These are phyloP conservation scores for Nephila pilipes DNA, from an alignment of 1,140 invertebrate genomes.

Conservation along the genomic window DNA sequence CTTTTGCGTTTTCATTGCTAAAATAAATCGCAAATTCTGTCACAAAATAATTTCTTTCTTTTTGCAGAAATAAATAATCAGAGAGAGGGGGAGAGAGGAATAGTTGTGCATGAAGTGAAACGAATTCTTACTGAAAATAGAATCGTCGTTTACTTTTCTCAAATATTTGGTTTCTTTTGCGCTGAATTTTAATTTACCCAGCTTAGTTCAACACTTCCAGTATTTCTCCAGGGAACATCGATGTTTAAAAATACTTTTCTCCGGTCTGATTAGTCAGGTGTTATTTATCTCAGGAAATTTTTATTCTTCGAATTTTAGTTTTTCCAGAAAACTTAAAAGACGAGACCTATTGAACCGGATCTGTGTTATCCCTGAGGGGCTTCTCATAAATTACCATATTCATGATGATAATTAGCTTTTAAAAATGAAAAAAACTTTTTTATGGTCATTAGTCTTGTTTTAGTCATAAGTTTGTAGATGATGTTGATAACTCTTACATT, in stretches of 20 bases:
- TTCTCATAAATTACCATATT: background rate
- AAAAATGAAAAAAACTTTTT: background rate
- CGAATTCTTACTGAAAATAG: background rate
- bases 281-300: background rate
- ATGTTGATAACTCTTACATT: background rate
- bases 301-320: background rate
- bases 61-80: slow-evolving; percentile 4
- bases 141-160: slow-evolving; percentile 20
- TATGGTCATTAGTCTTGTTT: background rate
- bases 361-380: background rate
- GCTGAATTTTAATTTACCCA: background rate
- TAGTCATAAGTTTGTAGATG: background rate
- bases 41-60: slow-evolving; percentile 45
- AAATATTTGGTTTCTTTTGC: slow-evolving; percentile 32
- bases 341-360: background rate
- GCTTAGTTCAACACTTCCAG: slow-evolving; percentile 5
- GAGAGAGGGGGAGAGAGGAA: background rate
- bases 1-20: slow-evolving; percentile 17
- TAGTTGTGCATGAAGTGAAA: background rate
- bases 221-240: background rate
- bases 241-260: background rate
- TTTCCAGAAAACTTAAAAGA: background rate
- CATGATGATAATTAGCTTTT: too few relatives aligned
- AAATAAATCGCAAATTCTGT: slow-evolving; percentile 55
- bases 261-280: background rate